Evolutionary conservation across 2,888 invertebrate species (phyloP), one percentile per base, ranked within the genome.

Genomic region (Helleia helle): DNA sequence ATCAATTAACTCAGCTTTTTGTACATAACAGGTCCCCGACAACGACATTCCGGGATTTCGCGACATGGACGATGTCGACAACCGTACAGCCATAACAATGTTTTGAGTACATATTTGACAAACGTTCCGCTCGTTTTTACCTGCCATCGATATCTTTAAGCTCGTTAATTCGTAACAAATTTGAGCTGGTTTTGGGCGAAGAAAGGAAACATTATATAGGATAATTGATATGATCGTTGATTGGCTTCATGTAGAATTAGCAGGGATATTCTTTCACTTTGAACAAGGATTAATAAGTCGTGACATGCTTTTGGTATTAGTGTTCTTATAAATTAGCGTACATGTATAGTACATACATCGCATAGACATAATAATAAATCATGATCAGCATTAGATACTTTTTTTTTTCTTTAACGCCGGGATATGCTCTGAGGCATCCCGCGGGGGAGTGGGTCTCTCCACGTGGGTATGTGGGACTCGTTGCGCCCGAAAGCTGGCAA

Each of bases 1-100:
- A 74, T 75, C 76, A 76, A 77, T 79, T 77, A 75, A 69, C 56
- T 65, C 49, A 54, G 57, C 63, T 72, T 70, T 76, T 74, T 64
- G 55, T 53, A 41, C 43, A 52, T 56, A 64, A 68, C 71, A 50
- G 62, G 70, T 68, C 70, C 62, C 54, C 59, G 61, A 56, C 57
- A 59, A 59, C 57, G 58, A 55, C 61, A 61, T 63, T 69, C 67
- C 71, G 61, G 65, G 64, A 64, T 67, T 65, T 53, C 62, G 62
- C 55, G 51, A 49, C 52, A 48, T 48, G 48, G 49, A 51, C 50
- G 50, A 48, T 47, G 51, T 43, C 40, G 44, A 43, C 47, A 46
- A 51, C 46, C 52, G 47, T 50, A 49, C 43, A 49, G 49, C 51
- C 49, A 51, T 51, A 49, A 51, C 50, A 52, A 51, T 52, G 54